Base-by-base conservation (phyloP, 2,797 vertebrate species). In the Rousettus madagascariensis region DNA sequence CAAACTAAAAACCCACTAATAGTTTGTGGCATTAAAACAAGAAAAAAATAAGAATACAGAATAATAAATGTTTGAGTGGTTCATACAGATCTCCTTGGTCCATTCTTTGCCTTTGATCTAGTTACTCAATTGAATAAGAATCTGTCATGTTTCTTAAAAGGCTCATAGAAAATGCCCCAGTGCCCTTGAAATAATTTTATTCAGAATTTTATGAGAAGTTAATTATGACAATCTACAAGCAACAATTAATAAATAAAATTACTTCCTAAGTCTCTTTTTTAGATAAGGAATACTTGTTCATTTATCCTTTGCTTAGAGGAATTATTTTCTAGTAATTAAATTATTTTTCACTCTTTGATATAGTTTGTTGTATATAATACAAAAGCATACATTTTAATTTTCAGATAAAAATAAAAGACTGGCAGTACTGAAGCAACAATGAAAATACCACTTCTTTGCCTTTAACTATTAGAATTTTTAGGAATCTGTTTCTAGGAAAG, bases 371-470 rank as follows among this genome's bases (percentile, higher is more conserved):
- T 71, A 30, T 71, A 57, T 83, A 92, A 49, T 83, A 72, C 15
- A 75, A 93, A 96, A 68, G 17, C 12, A 61, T 51, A 43, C 26
- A n/a, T 69, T 79, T 82, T 83, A 79, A 68, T 95, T 79, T 87
- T 86, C 22, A 84, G 20, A 75, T 90, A 86, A 94, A 77, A 90
- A 84, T 71, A 94, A 90, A 91, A 93, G 46, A 63, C 5, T 61
- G 4, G 72, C 26, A 89, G 2, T 38, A 74, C 26, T 71, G 30
- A 83, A 66, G 5, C 51, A 95, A 86, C 46, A 77, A 68, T 68
- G 38, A 92, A 96, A 93, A 71, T 85, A 91, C 7, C 53, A 36
- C 19, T 78, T 91, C 43, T 68, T 92, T 79, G 69, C 55, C 26
- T 75, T 89, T 57, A 59, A 41, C 69, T 46, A 33, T 74, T 75